Evolutionary conservation across 1,140 invertebrate species (phyloP), one percentile per base, ranked within the genome.

Genomic region (Doryteuthis pealeii): DNA sequence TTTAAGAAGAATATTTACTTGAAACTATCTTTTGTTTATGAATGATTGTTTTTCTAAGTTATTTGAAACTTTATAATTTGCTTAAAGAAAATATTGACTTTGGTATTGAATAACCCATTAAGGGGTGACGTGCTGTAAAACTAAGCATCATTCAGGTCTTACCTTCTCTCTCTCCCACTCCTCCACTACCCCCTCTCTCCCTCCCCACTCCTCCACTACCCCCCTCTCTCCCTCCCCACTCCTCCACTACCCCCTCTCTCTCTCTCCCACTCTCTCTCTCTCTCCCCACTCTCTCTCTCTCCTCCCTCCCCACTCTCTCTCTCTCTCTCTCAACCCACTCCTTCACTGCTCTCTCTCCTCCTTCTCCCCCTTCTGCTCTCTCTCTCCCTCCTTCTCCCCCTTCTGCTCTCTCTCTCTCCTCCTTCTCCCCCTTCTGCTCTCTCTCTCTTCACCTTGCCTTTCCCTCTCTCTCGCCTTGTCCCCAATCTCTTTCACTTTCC

Each of bases 161-260:
- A 35, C 66, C 49, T 43, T 10, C 71, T 30, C 15, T 18, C 71
- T 67, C 28, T 28, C 10, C 40, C 71, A 58, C 28, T 22, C 6
- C 71, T 12, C 15, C 71, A 72, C 58, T 43, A 72, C 45, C 40
- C 10, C 30, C 43, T 18, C 49, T 22, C n/a, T 30, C 71, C 10
- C 49, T 30, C 66, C 71, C 22, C 66, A 26, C 49, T 10, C 49
- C 71, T 18, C 49, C 71, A 72, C 32, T 28, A 72, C 43, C 71
- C 66, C 49, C 71, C 10, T 10, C 71, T 12, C 28, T 22, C 8
- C 43, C 49, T 18, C 30, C n/a, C 40, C 0, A n/a, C 71, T 1
- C 31, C 28, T 1, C 1, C 45, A 49, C 40, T 31, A 49, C 49
- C 71, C 10, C 71, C 40, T 12, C 28, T 43, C 66, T 3, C 49